Evolutionary conservation across 2,888 invertebrate genomes (phyloP), one percentile per base, ranked within the genome.

Genomic region (Drosophila algonquin): DNA sequence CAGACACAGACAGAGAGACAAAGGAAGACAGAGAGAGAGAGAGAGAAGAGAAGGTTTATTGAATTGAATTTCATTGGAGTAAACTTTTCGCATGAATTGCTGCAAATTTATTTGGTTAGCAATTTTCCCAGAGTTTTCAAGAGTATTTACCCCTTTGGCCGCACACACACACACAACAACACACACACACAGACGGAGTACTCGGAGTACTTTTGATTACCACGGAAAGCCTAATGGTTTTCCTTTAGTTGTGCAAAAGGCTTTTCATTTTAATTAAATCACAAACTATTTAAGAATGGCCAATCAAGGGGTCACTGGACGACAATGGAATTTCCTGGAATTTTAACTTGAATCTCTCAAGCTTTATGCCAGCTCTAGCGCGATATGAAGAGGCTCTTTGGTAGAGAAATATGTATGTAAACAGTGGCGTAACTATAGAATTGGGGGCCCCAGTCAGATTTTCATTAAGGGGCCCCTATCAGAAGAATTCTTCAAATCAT

Each of bases 31-130:
- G 51, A 27, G 24, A 46, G 40, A 21, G 21, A 21, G 21, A 21
- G 21, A 5, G 5, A 30, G 9, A 24, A 24, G 27, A 18, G 2
- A 59, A 51, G 56, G 53, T 44, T 56, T 75, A 58, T 75, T 64
- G 65, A 64, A 76, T 73, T 76, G 76, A 76, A 67, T 76, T 76
- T 76, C 65, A 73, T 65, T 67, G 69, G 58, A 62, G 64, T 73
- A 84, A 84, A 81, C 80, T 77, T 84, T 81, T 67, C 71, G 60
- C 71, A 77, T 81, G 79, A 81, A 63, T 79, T 75, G 73, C 16
- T 59, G 55, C 56, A 68, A 81, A 83, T 83, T 75, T 73, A 75
- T 77, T 75, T 63, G 52, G 45, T 59, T 55, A 40, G 46, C 46
- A 63, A 58, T 58, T 64, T 57, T n/a, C 40, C 30, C 46, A 50